A percentile compares a stretch with the other conserved stretches of the same genome.
Conservation (phyloP, 1,140 invertebrate genomes). For the Drusus annulatus region DNA sequence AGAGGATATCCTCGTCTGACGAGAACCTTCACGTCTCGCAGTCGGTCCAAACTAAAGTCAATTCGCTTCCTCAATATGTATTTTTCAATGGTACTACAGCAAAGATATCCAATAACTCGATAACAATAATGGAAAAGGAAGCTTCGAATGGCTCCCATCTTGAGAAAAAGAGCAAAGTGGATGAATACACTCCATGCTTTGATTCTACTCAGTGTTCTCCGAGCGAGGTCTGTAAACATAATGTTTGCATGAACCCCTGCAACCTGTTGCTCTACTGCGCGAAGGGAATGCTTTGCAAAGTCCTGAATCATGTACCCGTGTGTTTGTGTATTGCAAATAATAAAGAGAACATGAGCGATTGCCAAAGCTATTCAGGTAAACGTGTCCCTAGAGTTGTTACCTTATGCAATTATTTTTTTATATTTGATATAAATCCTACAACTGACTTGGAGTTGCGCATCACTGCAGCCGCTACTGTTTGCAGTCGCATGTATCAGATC, state of each 20-base stretch:
- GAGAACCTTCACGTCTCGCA: conserved; percentile 31
- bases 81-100: background rate
- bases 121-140: background rate
- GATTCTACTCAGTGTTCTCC: conserved; percentile 30
- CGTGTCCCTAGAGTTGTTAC: conserved; percentile 44
- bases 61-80: conserved; percentile 6
- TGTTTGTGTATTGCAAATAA: conserved; percentile 69
- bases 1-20: background rate
- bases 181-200: conserved; percentile 18
- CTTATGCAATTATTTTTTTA: conserved; percentile 21
- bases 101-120: background rate
- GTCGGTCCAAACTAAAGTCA: conserved; percentile 23
- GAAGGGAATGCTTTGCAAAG: conserved; percentile 65
- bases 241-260: conserved; percentile 74
- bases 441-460: conserved; percentile 1
- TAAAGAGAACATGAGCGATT: conserved; percentile 53
- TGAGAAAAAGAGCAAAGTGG: conserved; percentile 45
- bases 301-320: conserved; percentile 69
- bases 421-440: conserved; percentile 19
- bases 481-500: conserved; percentile 53
- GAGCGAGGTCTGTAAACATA: conserved; percentile 70
- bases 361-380: conserved; percentile 52
- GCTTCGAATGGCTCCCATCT: background rate
- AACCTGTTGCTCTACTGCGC: conserved; percentile 64
- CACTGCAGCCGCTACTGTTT: conserved; percentile 56